phyloP scores from a whole-genome alignment of 2,797 vertebrate genomes.

The Poecile montanus region DNA sequence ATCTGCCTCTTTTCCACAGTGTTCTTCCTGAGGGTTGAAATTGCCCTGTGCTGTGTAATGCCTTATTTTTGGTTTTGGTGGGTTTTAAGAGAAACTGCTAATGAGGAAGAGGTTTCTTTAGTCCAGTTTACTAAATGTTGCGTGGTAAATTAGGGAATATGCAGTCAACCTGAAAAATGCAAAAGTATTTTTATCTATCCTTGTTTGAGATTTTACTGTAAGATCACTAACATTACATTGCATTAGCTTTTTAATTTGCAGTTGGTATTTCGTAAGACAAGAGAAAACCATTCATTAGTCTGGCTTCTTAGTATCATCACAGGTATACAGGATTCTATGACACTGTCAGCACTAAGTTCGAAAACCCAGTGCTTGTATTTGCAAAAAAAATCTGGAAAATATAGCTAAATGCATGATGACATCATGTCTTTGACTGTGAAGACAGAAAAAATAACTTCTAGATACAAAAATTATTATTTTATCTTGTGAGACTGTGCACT shows the following conservation, averaged over 20 bases:
- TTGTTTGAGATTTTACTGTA: not conserved
- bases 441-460: not conserved
- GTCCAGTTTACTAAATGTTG: not conserved
- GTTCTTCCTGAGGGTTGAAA: not conserved
- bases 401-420: not conserved
- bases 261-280: not conserved
- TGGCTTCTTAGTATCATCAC: not conserved
- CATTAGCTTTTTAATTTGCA: not conserved
- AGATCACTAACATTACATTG: not conserved
- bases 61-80: not conserved
- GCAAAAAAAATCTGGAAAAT: not conserved
- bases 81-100: not conserved
- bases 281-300: not conserved
- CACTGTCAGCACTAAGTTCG: not conserved
- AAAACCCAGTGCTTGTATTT: not conserved
- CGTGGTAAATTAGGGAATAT: not conserved
- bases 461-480: not conserved
- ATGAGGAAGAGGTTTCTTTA: not conserved
- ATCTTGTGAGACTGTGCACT: not conserved
- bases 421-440: not conserved
- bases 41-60: not conserved
- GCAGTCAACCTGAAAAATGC: not conserved
- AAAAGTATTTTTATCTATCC: not conserved
- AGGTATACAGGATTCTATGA: not conserved
- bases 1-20: not conserved